phyloP scores from a whole-genome alignment of 1,140 invertebrate species.

The Rhyzopertha dominica region DNA sequence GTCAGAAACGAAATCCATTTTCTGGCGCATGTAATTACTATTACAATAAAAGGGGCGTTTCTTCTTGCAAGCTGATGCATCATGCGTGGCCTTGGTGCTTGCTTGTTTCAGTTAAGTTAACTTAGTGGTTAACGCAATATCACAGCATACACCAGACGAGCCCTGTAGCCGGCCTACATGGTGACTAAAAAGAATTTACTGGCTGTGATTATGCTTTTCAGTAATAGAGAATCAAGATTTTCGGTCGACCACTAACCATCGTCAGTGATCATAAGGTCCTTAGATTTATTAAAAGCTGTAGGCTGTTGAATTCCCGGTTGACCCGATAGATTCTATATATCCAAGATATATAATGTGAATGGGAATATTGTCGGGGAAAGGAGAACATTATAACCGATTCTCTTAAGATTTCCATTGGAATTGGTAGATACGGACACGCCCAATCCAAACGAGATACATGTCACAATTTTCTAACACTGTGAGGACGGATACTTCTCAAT shows the following conservation, averaged over 20 bases:
- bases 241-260: constrained; percentile 2
- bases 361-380: constrained; percentile 5
- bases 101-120: not conserved
- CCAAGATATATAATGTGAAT: constrained; percentile 2
- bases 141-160: not conserved
- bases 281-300: not conserved
- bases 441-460: not conserved
- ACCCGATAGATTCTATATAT: constrained; percentile 6
- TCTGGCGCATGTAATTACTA: constrained; percentile 41
- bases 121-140: not conserved
- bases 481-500: too few species aligned
- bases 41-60: constrained; percentile 29
- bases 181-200: constrained; percentile 2
- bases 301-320: constrained; percentile 2
- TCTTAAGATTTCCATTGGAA: constrained; percentile 1
- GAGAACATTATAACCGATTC: constrained; percentile 8
- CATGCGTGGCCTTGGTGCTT: not conserved
- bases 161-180: not conserved
- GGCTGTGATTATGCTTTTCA: constrained; percentile 2
- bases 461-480: not conserved
- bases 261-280: constrained; percentile 7
- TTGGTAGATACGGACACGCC: not conserved
- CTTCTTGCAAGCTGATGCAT: constrained; percentile 34
- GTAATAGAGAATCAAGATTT: not conserved
- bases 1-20: constrained; percentile 39